Percentiles rank a stretch among this genome's conserved stretches.
These are phyloP conservation scores for Lypha dubia DNA, from an alignment of 2,888 invertebrate species.

Conservation along the genomic window DNA sequence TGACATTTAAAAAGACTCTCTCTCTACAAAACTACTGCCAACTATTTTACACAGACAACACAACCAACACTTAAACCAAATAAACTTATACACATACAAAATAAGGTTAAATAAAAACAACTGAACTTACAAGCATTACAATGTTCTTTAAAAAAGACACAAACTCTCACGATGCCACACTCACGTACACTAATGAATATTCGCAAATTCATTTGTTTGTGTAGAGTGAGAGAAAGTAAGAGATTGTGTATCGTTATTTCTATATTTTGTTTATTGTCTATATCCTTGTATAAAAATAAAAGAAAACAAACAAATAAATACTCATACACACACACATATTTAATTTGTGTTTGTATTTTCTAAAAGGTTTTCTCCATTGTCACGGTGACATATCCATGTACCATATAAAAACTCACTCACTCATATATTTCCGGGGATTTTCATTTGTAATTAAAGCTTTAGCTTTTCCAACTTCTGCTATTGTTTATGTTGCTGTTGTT, in stretches of 20 bases:
- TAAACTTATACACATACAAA: not conserved
- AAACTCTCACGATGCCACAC: not conserved
- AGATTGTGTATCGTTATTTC: slow-evolving; percentile 48
- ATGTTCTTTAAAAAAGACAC: slow-evolving; percentile 47
- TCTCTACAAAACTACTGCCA: slow-evolving; percentile 35
- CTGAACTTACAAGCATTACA: slow-evolving; percentile 56
- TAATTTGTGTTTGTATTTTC: slow-evolving; percentile 15
- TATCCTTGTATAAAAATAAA: slow-evolving; percentile 25
- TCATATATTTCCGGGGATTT: slow-evolving; percentile 76
- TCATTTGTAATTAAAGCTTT: slow-evolving; percentile 81
- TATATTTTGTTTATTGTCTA: slow-evolving; percentile 54
- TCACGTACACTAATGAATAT: not conserved
- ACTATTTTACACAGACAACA: slow-evolving; percentile 30
- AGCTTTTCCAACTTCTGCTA: slow-evolving; percentile 34
- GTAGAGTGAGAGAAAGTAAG: not conserved
- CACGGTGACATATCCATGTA: slow-evolving; percentile 66
- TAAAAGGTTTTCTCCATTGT: slow-evolving; percentile 64
- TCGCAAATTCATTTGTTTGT: slow-evolving; percentile 7
- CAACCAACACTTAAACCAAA: slow-evolving; percentile 18
- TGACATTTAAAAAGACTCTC: slow-evolving; percentile 56
- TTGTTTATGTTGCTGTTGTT: slow-evolving; percentile 5
- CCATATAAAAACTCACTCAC: slow-evolving; percentile 37
- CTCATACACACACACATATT: not conserved
- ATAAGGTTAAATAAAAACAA: slow-evolving; percentile 64
- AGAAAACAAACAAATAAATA: no score